These are phyloP conservation scores for Pogonomyrmex californicus DNA, from an alignment of 1,140 invertebrate genomes.

Conservation along the genomic window DNA sequence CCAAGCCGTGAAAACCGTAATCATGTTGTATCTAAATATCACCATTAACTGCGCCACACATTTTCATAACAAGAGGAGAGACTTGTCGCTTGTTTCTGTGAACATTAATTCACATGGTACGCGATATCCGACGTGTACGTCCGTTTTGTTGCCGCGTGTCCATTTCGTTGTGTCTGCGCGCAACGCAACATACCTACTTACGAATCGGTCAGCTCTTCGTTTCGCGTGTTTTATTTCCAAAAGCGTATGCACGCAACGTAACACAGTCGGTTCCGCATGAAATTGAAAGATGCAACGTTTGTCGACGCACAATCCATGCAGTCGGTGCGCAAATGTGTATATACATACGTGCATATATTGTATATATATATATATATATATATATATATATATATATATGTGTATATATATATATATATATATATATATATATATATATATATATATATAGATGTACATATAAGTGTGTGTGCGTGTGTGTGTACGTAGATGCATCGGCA, in stretches of 20 bases:
- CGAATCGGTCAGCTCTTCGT: constrained; percentile 24
- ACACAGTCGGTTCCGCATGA: constrained; percentile 1
- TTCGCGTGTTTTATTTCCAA: constrained; percentile 54
- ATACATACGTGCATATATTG: not conserved
- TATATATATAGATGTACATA: too few species aligned
- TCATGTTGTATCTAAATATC: constrained; percentile 31
- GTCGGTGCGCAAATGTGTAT: too few species aligned
- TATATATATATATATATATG: not conserved
- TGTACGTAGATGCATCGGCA: constrained; percentile 1
- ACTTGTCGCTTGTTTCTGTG: not conserved
- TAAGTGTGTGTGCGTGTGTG: not conserved
- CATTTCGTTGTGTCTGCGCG: not conserved
- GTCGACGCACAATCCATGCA: not conserved
- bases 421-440: not conserved
- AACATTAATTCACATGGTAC: constrained; percentile 34
- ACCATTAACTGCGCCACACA: not conserved
- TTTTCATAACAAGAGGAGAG: constrained; percentile 23
- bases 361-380: not conserved
- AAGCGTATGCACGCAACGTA: not conserved
- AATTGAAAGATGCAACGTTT: constrained; percentile 56
- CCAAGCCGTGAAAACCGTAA: not conserved
- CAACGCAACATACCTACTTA: not conserved
- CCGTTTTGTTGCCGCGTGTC: constrained; percentile 22
- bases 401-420: not conserved
- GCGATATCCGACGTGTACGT: not conserved